Percentiles rank a stretch among this genome's conserved stretches.
Evolutionary conservation across 2,888 invertebrate species (phyloP).

Genomic region (Drosophila histrio): DNA sequence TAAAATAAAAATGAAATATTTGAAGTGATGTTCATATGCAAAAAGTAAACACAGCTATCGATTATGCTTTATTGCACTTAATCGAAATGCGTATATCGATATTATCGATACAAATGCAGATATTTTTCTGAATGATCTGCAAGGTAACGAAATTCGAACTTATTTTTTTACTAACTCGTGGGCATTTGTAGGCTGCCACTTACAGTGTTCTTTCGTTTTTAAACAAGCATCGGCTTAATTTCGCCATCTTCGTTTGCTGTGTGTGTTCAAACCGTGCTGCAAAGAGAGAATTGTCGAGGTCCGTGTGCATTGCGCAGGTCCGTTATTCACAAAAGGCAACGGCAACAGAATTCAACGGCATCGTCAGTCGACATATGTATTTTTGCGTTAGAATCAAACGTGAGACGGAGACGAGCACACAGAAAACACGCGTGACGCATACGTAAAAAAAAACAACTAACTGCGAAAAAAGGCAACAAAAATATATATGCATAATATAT

Average conservation of each 20-base stretch:
- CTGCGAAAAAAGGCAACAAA: not conserved
- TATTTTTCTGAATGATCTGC: not conserved
- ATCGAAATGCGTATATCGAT: not conserved
- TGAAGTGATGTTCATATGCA: too few relatives aligned
- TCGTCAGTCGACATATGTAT: slow-evolving; percentile 25
- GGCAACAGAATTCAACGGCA: slow-evolving; percentile 14
- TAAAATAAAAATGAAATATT: too few relatives aligned
- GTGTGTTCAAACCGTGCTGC: not conserved
- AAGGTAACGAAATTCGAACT: not conserved
- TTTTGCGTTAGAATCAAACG: slow-evolving; percentile 59
- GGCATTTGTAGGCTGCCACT: not conserved
- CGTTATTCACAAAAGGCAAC: slow-evolving; percentile 21
- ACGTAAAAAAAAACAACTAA: slow-evolving; percentile 43
- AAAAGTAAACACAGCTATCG: slow-evolving; percentile 8
- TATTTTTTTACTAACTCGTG: too few relatives aligned
- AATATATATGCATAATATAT: slow-evolving; percentile 15
- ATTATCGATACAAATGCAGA: not conserved
- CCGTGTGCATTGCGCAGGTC: slow-evolving; percentile 42
- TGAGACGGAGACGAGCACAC: slow-evolving; percentile 59
- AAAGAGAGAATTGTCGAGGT: slow-evolving; percentile 21
- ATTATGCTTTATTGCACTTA: not conserved
- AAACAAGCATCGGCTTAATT: not conserved
- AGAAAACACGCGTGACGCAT: slow-evolving; percentile 60
- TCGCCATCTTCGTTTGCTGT: slow-evolving; percentile 1
- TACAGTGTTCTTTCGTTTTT: not conserved